phyloP scores from a whole-genome alignment of 2,113 vertebrate genomes.

The Ophthalmolycus amberensis region DNA sequence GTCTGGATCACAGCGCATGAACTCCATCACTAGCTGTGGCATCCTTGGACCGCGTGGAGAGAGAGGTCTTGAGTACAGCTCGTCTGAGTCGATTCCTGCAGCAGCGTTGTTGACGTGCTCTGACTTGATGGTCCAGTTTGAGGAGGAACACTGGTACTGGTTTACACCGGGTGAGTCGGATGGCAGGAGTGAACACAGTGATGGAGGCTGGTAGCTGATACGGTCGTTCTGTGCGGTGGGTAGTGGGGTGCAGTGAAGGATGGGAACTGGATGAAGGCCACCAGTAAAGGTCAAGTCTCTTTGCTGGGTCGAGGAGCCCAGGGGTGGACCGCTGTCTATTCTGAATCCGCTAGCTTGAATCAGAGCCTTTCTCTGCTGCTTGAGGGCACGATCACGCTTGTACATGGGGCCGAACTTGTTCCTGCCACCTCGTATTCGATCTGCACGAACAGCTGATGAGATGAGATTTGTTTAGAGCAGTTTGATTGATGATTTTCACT shows the following conservation, averaged over 20 bases:
- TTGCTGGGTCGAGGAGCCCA: slow-evolving; percentile 74
- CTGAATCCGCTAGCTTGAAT: slow-evolving; percentile 79
- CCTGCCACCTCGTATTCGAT: slow-evolving; percentile 93
- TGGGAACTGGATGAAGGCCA: slow-evolving; percentile 70
- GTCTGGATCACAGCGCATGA: slow-evolving; percentile 89
- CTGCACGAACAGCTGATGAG: slow-evolving; percentile 89
- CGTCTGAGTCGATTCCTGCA: slow-evolving; percentile 72
- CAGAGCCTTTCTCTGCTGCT: slow-evolving; percentile 94
- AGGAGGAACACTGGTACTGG: slow-evolving; percentile 82
- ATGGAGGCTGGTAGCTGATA: slow-evolving; percentile 77
- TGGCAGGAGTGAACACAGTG: slow-evolving; percentile 10
- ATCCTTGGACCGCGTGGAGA: slow-evolving; percentile 67
- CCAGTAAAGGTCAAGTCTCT: slow-evolving; percentile 83
- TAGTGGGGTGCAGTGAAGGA: slow-evolving; percentile 73
- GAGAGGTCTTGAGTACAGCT: slow-evolving; percentile 70
- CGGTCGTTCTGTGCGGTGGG: slow-evolving; percentile 80
- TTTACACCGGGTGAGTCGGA: not conserved
- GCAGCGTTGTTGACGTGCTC: slow-evolving; percentile 81
- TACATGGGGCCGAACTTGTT: slow-evolving; percentile 97
- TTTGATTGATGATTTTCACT: slow-evolving; percentile 1
- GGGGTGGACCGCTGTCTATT: slow-evolving; percentile 44
- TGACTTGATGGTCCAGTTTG: slow-evolving; percentile 86
- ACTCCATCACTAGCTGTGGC: slow-evolving; percentile 88
- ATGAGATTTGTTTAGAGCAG: not conserved
- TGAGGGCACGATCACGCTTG: slow-evolving; percentile 92